Conservation (phyloP, 2,888 invertebrate species). For the Ernsta delagoae region DNA sequence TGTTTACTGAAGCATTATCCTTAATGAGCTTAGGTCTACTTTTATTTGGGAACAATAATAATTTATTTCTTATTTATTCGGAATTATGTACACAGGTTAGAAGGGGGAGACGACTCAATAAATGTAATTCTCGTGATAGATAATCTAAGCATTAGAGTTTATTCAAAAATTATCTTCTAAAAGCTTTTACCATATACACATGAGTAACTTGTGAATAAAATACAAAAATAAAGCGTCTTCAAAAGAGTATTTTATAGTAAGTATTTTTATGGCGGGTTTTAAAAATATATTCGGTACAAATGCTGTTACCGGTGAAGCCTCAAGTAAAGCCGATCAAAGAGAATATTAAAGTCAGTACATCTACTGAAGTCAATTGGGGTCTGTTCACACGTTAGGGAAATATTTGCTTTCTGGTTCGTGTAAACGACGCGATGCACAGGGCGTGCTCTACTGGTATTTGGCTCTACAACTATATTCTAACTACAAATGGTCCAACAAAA, state of each 20-base stretch:
- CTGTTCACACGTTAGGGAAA: neutral
- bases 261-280: slow-evolving; percentile 1
- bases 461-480: too few species aligned
- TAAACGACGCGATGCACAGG: too few species aligned
- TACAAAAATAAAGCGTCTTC: neutral
- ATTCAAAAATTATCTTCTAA: too few species aligned
- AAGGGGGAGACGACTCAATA: too few species aligned
- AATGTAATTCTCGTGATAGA: too few species aligned
- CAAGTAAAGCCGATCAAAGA: slow-evolving; percentile 27
- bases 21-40: neutral
- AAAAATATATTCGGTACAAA: slow-evolving; percentile 18
- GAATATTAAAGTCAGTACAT: slow-evolving; percentile 25
- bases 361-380: slow-evolving; percentile 5
- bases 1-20: slow-evolving; percentile 3
- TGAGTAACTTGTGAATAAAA: neutral
- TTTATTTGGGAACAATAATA: neutral
- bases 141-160: too few species aligned
- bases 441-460: too few species aligned
- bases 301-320: slow-evolving; percentile 21
- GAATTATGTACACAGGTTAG: too few species aligned
- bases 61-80: neutral
- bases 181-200: neutral
- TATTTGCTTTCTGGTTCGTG: too few species aligned
- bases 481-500: too few species aligned
- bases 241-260: neutral